phyloP scores from a whole-genome alignment of 2,888 invertebrate genomes.

The Catocala nupta region DNA sequence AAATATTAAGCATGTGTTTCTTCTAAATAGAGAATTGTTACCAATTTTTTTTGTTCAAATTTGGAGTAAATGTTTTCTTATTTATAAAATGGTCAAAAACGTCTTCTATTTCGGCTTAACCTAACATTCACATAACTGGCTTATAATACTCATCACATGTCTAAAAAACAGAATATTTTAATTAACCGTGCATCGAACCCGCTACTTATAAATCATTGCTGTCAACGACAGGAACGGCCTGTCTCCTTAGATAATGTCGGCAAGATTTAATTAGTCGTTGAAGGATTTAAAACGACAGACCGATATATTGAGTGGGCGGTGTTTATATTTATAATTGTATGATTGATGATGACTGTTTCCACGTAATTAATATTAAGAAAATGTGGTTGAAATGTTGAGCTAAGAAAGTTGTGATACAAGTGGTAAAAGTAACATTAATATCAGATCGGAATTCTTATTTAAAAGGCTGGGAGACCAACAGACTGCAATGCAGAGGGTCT shows the following conservation, averaged over 20 bases:
- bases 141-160: slow-evolving; percentile 11
- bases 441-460: no score
- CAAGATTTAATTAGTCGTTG: slow-evolving; percentile 57
- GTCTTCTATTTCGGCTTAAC: background rate
- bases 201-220: slow-evolving; percentile 60
- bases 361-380: slow-evolving; percentile 15
- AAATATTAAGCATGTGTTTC: no score
- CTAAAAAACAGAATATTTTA: slow-evolving; percentile 24
- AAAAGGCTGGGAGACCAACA: no score
- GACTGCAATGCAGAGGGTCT: no score
- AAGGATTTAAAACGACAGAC: slow-evolving; percentile 47
- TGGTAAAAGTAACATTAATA: no score
- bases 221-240: slow-evolving; percentile 50
- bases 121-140: background rate
- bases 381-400: background rate
- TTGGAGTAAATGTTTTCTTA: no score
- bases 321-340: slow-evolving; percentile 22
- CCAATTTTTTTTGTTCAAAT: no score
- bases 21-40: no score
- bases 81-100: no score
- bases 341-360: slow-evolving; percentile 37
- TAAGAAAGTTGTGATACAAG: background rate
- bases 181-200: slow-evolving; percentile 28
- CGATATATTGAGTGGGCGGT: slow-evolving; percentile 30
- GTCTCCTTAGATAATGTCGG: slow-evolving; percentile 45